A percentile compares a stretch with the other conserved stretches of the same genome.
Conservation (phyloP, 2,113 vertebrate genomes). For the Thalassoma bifasciatum region DNA sequence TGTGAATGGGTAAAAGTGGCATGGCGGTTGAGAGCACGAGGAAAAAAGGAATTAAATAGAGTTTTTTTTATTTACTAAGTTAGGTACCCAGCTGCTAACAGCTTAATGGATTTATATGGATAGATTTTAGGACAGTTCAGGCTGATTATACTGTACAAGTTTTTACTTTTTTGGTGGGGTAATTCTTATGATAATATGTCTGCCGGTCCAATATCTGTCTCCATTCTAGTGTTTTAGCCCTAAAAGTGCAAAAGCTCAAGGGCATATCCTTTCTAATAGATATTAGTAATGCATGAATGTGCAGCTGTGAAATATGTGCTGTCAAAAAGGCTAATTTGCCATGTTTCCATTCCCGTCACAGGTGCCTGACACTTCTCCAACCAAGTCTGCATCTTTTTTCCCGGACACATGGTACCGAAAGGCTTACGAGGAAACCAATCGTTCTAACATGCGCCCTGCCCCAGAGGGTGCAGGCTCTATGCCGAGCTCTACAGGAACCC, state of each 20-base stretch:
- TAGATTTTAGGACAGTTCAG: neutral
- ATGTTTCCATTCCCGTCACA: constrained; percentile 59
- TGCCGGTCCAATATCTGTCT: neutral
- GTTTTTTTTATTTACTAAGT: no score
- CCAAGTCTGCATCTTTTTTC: constrained; percentile 91
- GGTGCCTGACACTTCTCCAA: constrained; percentile 91
- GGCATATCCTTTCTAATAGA: neutral
- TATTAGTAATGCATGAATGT: neutral
- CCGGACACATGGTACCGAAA: constrained; percentile 96
- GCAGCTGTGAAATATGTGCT: neutral
- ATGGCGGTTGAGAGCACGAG: no score
- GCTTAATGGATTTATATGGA: neutral
- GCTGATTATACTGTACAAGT: neutral
- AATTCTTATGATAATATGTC: neutral
- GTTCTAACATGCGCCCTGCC: constrained; percentile 86
- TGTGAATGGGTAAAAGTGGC: no score
- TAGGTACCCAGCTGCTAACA: no score
- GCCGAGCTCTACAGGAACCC: constrained; percentile 93
- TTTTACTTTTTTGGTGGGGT: neutral
- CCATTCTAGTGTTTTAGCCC: no score
- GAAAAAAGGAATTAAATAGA: no score
- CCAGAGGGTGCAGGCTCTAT: constrained; percentile 95
- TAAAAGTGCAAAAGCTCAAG: neutral
- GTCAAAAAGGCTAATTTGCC: neutral
- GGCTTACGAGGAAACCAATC: constrained; percentile 91